Evolutionary conservation across 2,113 vertebrate species (phyloP), one percentile per base, ranked within the genome.

Genomic region (Sylvietta virens): DNA sequence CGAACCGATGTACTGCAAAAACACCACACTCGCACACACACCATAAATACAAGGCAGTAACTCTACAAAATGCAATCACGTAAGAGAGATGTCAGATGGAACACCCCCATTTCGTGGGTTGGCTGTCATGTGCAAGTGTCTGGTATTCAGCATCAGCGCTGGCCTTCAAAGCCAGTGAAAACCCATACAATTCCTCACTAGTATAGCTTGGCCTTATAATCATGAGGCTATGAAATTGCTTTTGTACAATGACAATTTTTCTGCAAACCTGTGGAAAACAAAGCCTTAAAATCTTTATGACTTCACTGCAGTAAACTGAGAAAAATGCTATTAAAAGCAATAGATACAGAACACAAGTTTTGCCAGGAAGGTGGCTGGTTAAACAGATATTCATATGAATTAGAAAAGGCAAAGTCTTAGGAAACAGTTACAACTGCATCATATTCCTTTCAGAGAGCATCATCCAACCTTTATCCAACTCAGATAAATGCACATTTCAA

Each of bases 111-210:
- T 89, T 84, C 0, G 0, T 47, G 31, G 48, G 48, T 67, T 19
- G 40, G n/a, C 10, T 87, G 44, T 50, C 39, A 58, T 2, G 8
- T 3, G 2, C 56, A 67, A 88, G 31, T 9, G 4, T 51, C 31
- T 0, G 0, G 10, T 35, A 58, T 18, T 71, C 56, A 84, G 56
- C 44, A 54, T 60, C 51, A 58, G 39, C 1, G 0, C 0, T 44
- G 24, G 48, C 56, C 44, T 89, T 57, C 67, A 66, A 67, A 90
- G 42, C 28, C 73, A 83, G 40, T 28, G 82, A 86, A 91, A 92
- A 62, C 3, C 18, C 44, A 58, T 26, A n/a, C 5, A 84, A 48
- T 48, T 79, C 44, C 61, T 76, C 11, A 47, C 57, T 9, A 42
- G 12, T 8, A 30, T 7, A 66, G 33, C 30, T 78, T 45, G 26